Conservation (phyloP, 2,113 vertebrate species). For the Perca flavescens region DNA sequence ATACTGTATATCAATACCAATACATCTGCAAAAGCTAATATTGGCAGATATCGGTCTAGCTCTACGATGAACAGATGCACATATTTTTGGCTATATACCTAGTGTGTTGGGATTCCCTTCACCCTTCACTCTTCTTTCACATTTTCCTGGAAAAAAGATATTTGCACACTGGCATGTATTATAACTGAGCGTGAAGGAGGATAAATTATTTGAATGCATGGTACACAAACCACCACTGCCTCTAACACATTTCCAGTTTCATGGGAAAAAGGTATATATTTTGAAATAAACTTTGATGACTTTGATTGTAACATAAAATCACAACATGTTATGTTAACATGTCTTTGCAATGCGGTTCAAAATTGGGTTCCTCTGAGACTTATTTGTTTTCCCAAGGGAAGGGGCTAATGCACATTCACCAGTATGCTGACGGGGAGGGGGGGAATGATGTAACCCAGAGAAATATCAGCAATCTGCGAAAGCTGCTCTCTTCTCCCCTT, state of each 20-base stretch:
- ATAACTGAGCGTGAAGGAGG: neutral
- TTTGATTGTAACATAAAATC: conserved; percentile 10
- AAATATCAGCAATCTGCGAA: conserved; percentile 70
- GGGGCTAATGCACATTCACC: conserved; percentile 39
- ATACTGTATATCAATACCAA: neutral
- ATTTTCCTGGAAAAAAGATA: neutral
- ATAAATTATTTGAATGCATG: neutral
- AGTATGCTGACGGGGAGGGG: conserved; percentile 38
- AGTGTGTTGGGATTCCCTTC: neutral
- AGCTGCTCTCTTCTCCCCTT: conserved; percentile 27
- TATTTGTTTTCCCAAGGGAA: conserved; percentile 52
- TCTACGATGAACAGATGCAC: neutral
- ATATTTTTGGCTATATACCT: neutral
- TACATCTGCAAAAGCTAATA: neutral
- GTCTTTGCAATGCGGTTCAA: conserved; percentile 11
- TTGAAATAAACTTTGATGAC: conserved; percentile 7
- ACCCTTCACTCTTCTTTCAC: neutral
- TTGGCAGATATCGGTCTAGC: neutral
- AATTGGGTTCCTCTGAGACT: conserved; percentile 23
- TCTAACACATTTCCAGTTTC: neutral
- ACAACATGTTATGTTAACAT: neutral
- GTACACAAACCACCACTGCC: neutral
- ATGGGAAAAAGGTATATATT: conserved; percentile 18
- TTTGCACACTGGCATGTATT: neutral
- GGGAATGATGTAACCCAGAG: conserved; percentile 76